A percentile compares a stretch with the other conserved stretches of the same genome.
These are phyloP conservation scores for Pyrochroa serraticornis DNA, from an alignment of 2,888 invertebrate genomes.

Conservation along the genomic window DNA sequence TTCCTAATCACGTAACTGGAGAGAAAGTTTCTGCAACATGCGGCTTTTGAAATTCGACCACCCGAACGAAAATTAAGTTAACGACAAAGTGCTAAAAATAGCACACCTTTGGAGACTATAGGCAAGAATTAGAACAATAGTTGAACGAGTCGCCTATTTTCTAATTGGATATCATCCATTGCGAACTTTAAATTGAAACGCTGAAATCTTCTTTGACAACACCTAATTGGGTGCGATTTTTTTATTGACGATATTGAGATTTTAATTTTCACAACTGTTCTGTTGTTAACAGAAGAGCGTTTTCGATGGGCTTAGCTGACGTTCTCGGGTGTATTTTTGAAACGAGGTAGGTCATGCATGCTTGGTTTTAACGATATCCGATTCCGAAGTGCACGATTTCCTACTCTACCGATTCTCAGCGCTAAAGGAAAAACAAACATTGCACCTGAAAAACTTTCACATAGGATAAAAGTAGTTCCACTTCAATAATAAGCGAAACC, in stretches of 20 bases:
- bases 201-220: constrained; percentile 8
- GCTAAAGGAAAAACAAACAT: constrained; percentile 26
- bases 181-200: constrained; percentile 3
- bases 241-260: not conserved
- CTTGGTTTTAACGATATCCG: constrained; percentile 31
- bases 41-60: too few relatives aligned
- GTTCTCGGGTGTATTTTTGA: constrained; percentile 17
- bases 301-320: not conserved
- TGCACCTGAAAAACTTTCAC: constrained; percentile 18
- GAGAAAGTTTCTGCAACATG: too few relatives aligned
- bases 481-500: constrained; percentile 7
- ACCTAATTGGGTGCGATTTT: constrained; percentile 3
- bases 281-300: not conserved
- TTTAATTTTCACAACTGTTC: not conserved
- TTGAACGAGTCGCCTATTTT: too few relatives aligned
- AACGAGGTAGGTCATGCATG: constrained; percentile 26
- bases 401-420: constrained; percentile 21
- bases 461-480: constrained; percentile 6
- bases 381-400: constrained; percentile 29
- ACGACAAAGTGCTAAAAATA: too few relatives aligned
- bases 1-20: too few relatives aligned
- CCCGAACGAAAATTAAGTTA: too few relatives aligned
- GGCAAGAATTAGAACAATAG: too few relatives aligned
- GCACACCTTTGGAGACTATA: too few relatives aligned
- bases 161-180: not conserved